These are phyloP conservation scores for Phoenicopterus ruber DNA, from an alignment of 2,113 vertebrate species.

Conservation along the genomic window DNA sequence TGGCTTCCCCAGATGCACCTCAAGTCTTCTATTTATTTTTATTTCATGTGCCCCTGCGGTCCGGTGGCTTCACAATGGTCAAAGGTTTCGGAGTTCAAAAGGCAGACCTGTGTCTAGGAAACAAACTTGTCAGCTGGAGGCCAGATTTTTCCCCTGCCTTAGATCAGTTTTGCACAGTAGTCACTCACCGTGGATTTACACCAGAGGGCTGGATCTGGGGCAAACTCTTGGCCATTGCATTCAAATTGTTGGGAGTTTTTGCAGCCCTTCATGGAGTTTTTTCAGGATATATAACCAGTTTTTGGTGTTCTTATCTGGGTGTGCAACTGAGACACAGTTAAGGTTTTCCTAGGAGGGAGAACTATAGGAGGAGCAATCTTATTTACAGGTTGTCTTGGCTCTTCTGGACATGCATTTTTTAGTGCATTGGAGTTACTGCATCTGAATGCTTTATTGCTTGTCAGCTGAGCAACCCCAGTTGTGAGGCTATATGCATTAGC, in stretches of 20 bases:
- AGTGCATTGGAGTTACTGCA: background rate
- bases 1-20: background rate
- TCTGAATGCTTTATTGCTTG: background rate
- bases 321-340: background rate
- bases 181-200: background rate
- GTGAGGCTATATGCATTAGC: background rate
- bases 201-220: background rate
- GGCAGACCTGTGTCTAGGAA: background rate
- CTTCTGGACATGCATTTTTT: background rate
- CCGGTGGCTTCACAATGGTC: background rate
- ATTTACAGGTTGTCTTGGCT: background rate
- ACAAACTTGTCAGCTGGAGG: background rate
- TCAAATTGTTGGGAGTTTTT: background rate
- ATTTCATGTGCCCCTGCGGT: background rate
- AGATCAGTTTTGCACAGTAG: background rate
- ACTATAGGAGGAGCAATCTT: background rate
- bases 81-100: constrained; percentile 5
- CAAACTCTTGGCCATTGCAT: background rate
- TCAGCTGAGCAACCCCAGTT: background rate
- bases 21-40: background rate
- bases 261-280: background rate
- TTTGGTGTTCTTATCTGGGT: background rate
- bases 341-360: background rate
- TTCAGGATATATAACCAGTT: background rate
- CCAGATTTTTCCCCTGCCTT: background rate